Conservation (phyloP, 2,797 vertebrate genomes). For the Thamnophis elegans region DNA sequence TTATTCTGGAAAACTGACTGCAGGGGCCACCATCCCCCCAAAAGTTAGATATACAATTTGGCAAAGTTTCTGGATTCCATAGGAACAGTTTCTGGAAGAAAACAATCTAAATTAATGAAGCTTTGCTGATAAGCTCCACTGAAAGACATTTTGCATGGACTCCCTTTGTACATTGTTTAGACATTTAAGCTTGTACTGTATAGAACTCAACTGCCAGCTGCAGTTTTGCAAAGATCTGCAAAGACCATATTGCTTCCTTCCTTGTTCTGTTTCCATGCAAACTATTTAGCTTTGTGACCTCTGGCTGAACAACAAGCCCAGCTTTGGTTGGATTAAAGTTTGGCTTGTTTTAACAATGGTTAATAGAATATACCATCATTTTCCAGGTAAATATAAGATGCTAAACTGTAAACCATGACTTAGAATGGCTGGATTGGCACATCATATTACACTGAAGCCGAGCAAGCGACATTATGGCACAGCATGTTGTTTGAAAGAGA, state of each 20-base stretch:
- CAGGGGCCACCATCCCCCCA: neutral
- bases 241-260: neutral
- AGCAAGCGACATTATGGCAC: neutral
- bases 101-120: neutral
- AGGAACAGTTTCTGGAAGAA: neutral
- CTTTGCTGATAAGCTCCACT: neutral
- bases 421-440: neutral
- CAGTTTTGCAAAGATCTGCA: neutral
- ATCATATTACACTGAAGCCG: neutral
- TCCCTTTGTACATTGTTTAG: neutral
- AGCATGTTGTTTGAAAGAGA: neutral
- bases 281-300: neutral
- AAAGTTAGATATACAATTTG: neutral
- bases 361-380: neutral
- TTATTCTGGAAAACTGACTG: neutral
- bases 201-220: neutral
- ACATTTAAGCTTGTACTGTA: neutral
- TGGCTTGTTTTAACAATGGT: neutral
- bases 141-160: neutral
- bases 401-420: neutral
- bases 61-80: neutral
- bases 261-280: neutral
- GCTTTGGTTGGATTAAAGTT: neutral
- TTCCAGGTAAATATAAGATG: neutral
- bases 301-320: neutral